A percentile compares a stretch with the other conserved stretches of the same genome.
These are phyloP conservation scores for Corydoras maculifer DNA, from an alignment of 2,113 vertebrate genomes.

Conservation along the genomic window DNA sequence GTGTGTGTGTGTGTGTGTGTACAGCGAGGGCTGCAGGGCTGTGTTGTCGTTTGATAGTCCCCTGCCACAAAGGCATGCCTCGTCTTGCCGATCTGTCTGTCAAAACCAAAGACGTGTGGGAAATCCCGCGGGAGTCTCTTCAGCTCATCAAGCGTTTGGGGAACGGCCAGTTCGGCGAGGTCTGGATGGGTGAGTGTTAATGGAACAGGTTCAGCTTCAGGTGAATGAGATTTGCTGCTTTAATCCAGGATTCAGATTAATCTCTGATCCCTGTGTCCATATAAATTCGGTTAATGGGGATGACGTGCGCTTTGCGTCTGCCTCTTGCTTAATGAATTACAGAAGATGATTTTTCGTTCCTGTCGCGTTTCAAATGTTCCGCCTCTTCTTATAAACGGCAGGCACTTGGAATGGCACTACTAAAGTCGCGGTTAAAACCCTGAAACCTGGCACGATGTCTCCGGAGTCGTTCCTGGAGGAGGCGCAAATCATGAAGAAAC, in stretches of 20 bases:
- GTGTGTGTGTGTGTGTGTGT: constrained; percentile 20
- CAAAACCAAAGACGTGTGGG: constrained; percentile 99
- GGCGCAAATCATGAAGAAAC: constrained; percentile 99
- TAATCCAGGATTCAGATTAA: constrained; percentile 15
- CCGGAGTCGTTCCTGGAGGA: constrained; percentile 98
- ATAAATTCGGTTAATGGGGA: background rate
- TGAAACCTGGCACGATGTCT: constrained; percentile 98
- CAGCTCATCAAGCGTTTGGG: constrained; percentile 99
- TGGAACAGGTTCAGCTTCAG: background rate
- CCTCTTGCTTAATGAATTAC: too few relatives aligned
- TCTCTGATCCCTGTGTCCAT: background rate
- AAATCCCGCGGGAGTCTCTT: constrained; percentile 97
- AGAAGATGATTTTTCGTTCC: too few relatives aligned
- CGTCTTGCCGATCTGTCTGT: constrained; percentile 98
- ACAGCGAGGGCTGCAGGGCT: constrained; percentile 95
- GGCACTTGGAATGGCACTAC: constrained; percentile 99
- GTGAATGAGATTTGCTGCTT: constrained; percentile 4
- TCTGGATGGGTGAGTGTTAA: constrained; percentile 95
- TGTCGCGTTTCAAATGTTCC: too few relatives aligned
- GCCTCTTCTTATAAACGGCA: constrained; percentile 32
- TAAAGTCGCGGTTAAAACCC: constrained; percentile 97
- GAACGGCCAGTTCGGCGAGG: constrained; percentile 99
- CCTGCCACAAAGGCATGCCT: constrained; percentile 99
- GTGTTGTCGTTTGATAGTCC: constrained; percentile 94
- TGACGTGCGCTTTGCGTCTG: too few relatives aligned